Base-by-base conservation (phyloP, 2,888 invertebrate genomes). In the Bellardia bayeri region DNA sequence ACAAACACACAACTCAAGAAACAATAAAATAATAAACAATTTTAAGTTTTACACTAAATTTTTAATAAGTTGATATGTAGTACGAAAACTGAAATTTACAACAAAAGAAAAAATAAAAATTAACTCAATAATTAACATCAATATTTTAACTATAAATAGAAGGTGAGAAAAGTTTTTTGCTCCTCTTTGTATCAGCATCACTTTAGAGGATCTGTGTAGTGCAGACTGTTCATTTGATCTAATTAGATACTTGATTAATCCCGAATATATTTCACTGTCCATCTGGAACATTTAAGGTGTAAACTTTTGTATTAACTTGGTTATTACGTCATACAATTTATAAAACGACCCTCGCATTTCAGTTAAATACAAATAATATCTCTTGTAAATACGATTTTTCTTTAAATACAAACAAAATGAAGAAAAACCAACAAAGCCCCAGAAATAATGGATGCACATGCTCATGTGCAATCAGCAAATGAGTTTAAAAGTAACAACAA, bases 391-490 rank as follows among this genome's bases (percentile, higher is more conserved):
- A 74, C 69, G 74, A 80, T 81, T 85, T 85, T 81, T 78, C 78
- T 64, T 68, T 68, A 75, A 85, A 61, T 37, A 68, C 23, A 66
- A 72, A 72, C 78, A 79, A 85, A 85, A 85, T 78, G 71, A 83
- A 78, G 63, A 76, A 63, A 82, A 83, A 3, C 23, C 8, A 30
- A 2, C 42, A 82, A 71, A 4, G 51, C 8, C 33, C n/a, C 16
- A 75, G 30, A 54, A 75, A 74, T 69, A 85, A 85, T 85, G 82
- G 85, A 80, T 88, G 85, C 88, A 75, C 87, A 82, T 86, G 85
- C 83, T 71, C 85, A 78, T 84, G 81, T 82, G 85, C 83, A 89
- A 81, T 74, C 79, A 76, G 74, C 58, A 80, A 74, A 68, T 66
- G 51, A 85, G 51, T 74, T 83, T 64, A 13, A 78, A 78, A 69